A percentile compares a stretch with the other conserved stretches of the same genome.
Evolutionary conservation across 92 coral and sea anemone species (phyloP).

Genomic region (Epizoanthus stellaris): DNA sequence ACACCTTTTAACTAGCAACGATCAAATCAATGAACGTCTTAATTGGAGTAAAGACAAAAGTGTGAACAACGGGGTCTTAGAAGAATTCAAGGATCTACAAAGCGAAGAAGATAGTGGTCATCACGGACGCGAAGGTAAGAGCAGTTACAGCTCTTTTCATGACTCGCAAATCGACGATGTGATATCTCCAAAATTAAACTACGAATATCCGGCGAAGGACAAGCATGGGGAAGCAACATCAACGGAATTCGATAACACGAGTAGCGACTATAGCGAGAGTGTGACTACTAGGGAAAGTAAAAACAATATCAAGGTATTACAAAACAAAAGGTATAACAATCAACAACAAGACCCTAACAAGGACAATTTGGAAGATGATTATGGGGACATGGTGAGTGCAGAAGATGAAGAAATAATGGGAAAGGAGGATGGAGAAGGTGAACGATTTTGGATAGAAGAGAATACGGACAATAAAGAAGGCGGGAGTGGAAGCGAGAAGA

Average conservation of each 20-base stretch:
- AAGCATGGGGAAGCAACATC: background rate
- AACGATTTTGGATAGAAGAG: background rate
- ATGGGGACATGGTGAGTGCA: slow-evolving; percentile 7
- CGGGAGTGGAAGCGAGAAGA: background rate
- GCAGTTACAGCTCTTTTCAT: background rate
- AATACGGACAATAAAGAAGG: background rate
- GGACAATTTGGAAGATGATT: background rate
- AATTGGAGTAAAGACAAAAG: background rate
- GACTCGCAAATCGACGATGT: background rate
- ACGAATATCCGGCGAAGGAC: background rate
- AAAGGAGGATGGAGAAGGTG: slow-evolving; percentile 4
- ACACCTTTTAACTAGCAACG: background rate
- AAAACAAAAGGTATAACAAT: background rate
- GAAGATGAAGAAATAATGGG: slow-evolving; percentile 43
- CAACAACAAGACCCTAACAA: background rate
- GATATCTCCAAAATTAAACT: background rate
- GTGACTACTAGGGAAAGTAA: background rate
- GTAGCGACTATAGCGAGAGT: no score
- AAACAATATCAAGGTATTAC: background rate
- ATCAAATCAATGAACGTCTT: background rate
- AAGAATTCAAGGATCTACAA: background rate
- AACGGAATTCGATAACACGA: background rate
- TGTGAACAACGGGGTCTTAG: background rate
- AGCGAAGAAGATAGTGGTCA: no score
- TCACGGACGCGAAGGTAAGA: background rate